Percentiles rank a stretch among this genome's conserved stretches.
phyloP scores from a whole-genome alignment of 2,888 invertebrate species.

The Macroteleia sp. region DNA sequence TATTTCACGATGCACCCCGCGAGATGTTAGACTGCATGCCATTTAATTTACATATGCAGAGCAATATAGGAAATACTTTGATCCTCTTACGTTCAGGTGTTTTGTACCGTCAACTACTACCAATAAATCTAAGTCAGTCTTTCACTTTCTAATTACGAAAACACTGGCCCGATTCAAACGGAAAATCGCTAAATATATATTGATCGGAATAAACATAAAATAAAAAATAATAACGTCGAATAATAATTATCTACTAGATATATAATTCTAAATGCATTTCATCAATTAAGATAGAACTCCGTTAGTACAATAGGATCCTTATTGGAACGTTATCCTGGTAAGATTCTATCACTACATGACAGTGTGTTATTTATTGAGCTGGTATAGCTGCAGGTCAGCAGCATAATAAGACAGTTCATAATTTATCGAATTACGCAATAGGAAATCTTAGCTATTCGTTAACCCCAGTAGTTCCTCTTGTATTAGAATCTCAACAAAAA shows the following conservation, averaged over 20 bases:
- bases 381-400: slow-evolving; percentile 50
- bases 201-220: too few species aligned
- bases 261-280: slow-evolving; percentile 18
- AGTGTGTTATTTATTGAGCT: slow-evolving; percentile 55
- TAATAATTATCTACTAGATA: too few species aligned
- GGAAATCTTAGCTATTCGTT: too few species aligned
- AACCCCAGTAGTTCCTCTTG: too few species aligned
- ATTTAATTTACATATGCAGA: background rate
- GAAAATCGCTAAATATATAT: too few species aligned
- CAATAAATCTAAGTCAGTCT: too few species aligned
- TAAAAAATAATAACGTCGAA: too few species aligned
- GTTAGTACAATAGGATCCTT: slow-evolving; percentile 49
- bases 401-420: slow-evolving; percentile 54
- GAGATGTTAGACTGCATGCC: background rate
- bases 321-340: slow-evolving; percentile 34
- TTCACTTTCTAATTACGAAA: too few species aligned
- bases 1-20: slow-evolving; percentile 67
- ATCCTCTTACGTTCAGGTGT: slow-evolving; percentile 7
- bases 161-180: too few species aligned
- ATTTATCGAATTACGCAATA: slow-evolving; percentile 39
- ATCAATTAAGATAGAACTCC: slow-evolving; percentile 39
- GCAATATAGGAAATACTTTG: background rate
- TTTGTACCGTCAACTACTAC: too few species aligned
- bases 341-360: slow-evolving; percentile 52
- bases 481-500: too few species aligned